A percentile compares a stretch with the other conserved stretches of the same genome.
These are phyloP conservation scores for Amniataba percoides DNA, from an alignment of 2,797 vertebrate species.

Conservation along the genomic window DNA sequence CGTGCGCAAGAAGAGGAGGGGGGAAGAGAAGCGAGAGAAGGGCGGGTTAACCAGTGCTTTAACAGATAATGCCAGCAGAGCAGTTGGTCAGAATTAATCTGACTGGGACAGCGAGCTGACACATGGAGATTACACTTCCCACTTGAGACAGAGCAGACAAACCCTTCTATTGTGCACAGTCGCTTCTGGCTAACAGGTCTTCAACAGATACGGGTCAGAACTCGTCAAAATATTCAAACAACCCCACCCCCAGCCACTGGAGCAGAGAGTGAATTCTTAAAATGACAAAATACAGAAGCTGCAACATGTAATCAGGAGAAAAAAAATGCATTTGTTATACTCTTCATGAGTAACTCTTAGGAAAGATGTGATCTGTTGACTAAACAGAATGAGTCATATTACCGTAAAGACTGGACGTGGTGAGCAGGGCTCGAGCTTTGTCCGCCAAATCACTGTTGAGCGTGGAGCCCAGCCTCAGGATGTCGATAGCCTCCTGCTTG, in stretches of 20 bases:
- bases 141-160: slow-evolving; percentile 40
- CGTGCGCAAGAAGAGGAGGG: slow-evolving; percentile 85
- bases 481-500: slow-evolving; percentile 98
- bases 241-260: no score
- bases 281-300: neutral
- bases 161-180: slow-evolving; percentile 16
- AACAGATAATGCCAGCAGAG: slow-evolving; percentile 76
- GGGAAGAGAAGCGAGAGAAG: slow-evolving; percentile 81
- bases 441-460: slow-evolving; percentile 98
- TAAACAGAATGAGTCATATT: slow-evolving; percentile 34
- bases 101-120: slow-evolving; percentile 45
- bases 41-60: slow-evolving; percentile 75
- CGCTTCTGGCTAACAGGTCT: slow-evolving; percentile 14
- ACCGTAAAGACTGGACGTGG: slow-evolving; percentile 98
- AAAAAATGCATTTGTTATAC: neutral
- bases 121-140: slow-evolving; percentile 59
- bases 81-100: slow-evolving; percentile 70
- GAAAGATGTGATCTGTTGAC: neutral
- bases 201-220: slow-evolving; percentile 21
- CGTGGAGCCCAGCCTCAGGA: slow-evolving; percentile 96
- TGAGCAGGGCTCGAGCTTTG: slow-evolving; percentile 98
- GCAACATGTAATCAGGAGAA: neutral
- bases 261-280: neutral
- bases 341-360: neutral
- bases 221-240: slow-evolving; percentile 12